Evolutionary conservation across 37 sponge, comb jelly and placozoan genomes (phyloP), one percentile per base, ranked within the genome.

Genomic region (Agelas oroides): DNA sequence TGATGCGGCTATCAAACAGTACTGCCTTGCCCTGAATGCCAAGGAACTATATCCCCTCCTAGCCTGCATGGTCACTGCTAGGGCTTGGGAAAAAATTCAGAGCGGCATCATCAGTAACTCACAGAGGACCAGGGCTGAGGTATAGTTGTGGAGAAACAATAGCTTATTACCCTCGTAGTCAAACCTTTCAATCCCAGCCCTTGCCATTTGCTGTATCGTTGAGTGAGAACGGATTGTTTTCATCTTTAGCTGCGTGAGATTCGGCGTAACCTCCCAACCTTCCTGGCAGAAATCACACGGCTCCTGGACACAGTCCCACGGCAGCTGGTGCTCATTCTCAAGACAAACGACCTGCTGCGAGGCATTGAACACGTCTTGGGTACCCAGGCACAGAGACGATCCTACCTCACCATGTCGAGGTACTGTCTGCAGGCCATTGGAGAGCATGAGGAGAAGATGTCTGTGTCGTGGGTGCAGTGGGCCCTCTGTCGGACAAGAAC

Each of bases 311-410:
- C 61, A 17, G 87, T 97, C 2, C 98, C 98, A 3, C 73, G 98
- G 30, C 85, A 97, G 72, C 78, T 97, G 73, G 55, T 97, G 2
- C 94, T 97, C 57, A 90, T 97, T 76, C 81, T 97, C 30, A 97
- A 97, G 70, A 97, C 98, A 64, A 97, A 95, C 56, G 98, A 97
- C 76, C 89, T 97, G 5, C 77, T 97, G 24, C 76, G 94, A 12
- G 79, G 94, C 61, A 78, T 95, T 6, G 98, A 97, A 59, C 79
- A 85, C 55, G 58, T 63, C 24, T 83, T 97, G 19, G 84, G 81
- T 34, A 59, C 86, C 0, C 30, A 40, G 28, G 33, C 35, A 24
- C 77, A 85, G 36, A 69, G 25, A 57, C 82, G 76, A 46, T 86
- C 84, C 58, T 96, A 90, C 65, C 31, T 96, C 59, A 86, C 91